Percentiles rank a stretch among this genome's conserved stretches.
These are phyloP conservation scores for Numida meleagris DNA, from an alignment of 2,113 vertebrate species.

Conservation along the genomic window DNA sequence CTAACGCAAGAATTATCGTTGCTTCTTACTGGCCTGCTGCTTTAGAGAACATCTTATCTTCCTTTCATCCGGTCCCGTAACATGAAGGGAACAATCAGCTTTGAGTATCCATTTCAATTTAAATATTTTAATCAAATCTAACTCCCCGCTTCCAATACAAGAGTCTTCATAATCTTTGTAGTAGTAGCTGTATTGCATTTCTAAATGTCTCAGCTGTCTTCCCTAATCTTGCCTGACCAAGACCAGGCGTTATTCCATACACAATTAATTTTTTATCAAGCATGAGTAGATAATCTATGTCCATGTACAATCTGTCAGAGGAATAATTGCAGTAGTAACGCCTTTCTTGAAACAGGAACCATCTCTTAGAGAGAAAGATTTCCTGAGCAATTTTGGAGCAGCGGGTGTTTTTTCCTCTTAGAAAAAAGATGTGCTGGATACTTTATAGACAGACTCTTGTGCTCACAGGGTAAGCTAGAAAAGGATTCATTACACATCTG, in stretches of 20 bases:
- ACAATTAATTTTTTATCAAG: not conserved
- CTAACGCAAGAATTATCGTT: not conserved
- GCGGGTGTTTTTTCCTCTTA: not conserved
- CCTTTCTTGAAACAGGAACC: not conserved
- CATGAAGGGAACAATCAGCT: not conserved
- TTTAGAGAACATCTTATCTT: not conserved
- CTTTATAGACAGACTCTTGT: not conserved
- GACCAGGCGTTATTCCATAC: not conserved
- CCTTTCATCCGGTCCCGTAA: not conserved
- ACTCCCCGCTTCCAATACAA: not conserved
- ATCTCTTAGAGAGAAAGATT: not conserved
- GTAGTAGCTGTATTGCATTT: accelerated
- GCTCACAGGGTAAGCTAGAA: not conserved
- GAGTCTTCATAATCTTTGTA: not conserved
- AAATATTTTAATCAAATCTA: not conserved
- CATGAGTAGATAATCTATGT: not conserved
- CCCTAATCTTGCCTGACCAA: not conserved
- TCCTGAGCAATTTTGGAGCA: not conserved
- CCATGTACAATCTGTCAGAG: not conserved
- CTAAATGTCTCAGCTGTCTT: not conserved
- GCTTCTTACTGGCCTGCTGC: not conserved
- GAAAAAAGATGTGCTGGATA: not conserved
- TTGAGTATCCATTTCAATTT: not conserved
- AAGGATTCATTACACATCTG: constrained; percentile 8
- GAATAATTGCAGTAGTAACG: not conserved